Evolutionary conservation across 2,113 vertebrate species (phyloP).

Genomic region (Hippocampus abdominalis): DNA sequence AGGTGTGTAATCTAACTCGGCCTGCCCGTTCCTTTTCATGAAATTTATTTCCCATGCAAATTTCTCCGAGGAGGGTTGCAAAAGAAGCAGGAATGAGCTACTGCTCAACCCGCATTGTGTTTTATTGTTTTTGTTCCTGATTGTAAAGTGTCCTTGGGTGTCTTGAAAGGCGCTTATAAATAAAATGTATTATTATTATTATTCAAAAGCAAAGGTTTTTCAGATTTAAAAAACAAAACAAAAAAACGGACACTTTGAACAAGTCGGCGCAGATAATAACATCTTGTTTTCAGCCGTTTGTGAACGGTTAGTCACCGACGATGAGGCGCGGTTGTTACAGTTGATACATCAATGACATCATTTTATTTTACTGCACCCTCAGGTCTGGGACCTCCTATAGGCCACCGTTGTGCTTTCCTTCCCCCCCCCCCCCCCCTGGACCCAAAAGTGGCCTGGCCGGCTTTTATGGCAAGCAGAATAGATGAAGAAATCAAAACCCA

Average conservation of each 20-base stretch:
- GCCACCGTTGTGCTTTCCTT: conserved; percentile 12
- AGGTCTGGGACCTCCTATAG: conserved; percentile 20
- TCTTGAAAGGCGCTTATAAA: too few relatives aligned
- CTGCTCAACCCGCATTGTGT: too few relatives aligned
- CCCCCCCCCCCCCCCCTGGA: too few relatives aligned
- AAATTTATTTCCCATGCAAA: conserved; percentile 47
- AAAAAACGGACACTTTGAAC: neutral
- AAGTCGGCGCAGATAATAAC: neutral
- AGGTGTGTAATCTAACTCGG: conserved; percentile 44
- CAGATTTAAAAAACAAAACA: neutral
- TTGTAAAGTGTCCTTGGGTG: too few relatives aligned
- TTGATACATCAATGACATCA: neutral
- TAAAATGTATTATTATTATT: too few relatives aligned
- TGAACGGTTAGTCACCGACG: neutral
- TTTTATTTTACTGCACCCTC: neutral
- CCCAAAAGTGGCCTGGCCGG: conserved; percentile 15
- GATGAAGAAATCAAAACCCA: conserved; percentile 66
- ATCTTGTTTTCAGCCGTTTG: conserved; percentile 3
- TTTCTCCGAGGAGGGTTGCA: conserved; percentile 17
- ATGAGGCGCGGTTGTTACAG: neutral
- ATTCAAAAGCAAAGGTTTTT: conserved; percentile 8
- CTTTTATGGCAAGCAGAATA: conserved; percentile 43
- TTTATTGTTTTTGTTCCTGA: too few relatives aligned
- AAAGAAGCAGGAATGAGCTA: conserved; percentile 13
- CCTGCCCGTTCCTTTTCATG: conserved; percentile 42